A percentile compares a stretch with the other conserved stretches of the same genome.
These are phyloP conservation scores for Coelopa frigida DNA, from an alignment of 1,140 invertebrate genomes.

Conservation along the genomic window DNA sequence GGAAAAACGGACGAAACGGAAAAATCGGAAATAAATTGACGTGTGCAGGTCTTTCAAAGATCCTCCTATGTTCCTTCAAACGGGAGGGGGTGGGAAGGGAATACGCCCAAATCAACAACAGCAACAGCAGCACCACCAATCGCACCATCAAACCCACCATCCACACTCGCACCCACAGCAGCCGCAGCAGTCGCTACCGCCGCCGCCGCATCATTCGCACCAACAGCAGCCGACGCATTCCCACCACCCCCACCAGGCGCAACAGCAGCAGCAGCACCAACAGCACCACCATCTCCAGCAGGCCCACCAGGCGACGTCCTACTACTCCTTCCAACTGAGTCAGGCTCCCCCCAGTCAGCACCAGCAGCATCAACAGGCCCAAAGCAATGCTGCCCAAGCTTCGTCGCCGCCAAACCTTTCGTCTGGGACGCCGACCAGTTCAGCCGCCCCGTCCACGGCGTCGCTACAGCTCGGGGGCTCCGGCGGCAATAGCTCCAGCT, in stretches of 20 bases:
- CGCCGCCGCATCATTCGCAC: constrained; percentile 6
- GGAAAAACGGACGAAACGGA: neutral
- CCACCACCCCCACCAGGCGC: constrained; percentile 19
- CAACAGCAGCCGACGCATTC: constrained; percentile 16
- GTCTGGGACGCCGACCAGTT: neutral
- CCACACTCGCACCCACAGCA: constrained; percentile 8
- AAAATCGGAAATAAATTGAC: neutral
- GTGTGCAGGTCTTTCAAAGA: constrained; percentile 34
- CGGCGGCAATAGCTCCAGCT: neutral
- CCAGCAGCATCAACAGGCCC: constrained; percentile 24
- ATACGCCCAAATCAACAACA: constrained; percentile 38
- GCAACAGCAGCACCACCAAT: constrained; percentile 17
- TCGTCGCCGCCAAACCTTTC: neutral
- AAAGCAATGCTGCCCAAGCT: constrained; percentile 21
- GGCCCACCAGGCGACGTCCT: constrained; percentile 17
- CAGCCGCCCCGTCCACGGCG: neutral
- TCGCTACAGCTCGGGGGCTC: neutral
- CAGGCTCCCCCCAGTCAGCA: constrained; percentile 19
- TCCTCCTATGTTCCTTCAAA: constrained; percentile 41
- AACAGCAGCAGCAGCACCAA: constrained; percentile 21
- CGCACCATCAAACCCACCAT: constrained; percentile 15
- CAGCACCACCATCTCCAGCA: constrained; percentile 20
- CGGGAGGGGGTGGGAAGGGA: constrained; percentile 45
- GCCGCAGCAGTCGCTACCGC: constrained; percentile 7
- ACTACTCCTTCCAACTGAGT: constrained; percentile 16